These are phyloP conservation scores for Drosophila navojoa DNA, from an alignment of 1,140 invertebrate genomes.

Conservation along the genomic window DNA sequence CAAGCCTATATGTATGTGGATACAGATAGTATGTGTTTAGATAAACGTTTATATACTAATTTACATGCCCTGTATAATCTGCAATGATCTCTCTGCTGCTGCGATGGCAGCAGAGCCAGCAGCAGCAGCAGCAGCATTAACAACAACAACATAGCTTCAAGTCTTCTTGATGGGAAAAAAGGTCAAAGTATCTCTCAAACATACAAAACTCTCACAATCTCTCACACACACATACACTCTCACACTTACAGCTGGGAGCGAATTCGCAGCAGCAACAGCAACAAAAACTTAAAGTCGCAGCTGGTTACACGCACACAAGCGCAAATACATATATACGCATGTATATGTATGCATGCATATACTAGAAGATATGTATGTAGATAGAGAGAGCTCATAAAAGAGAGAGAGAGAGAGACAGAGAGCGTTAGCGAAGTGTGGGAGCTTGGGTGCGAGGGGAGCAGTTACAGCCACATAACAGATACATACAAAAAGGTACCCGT, in stretches of 20 bases:
- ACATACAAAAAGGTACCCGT: conserved; percentile 36
- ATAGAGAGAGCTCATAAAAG: conserved; percentile 25
- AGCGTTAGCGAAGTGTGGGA: background rate
- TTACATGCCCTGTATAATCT: conserved; percentile 49
- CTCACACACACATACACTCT: conserved; percentile 15
- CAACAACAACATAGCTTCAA: conserved; percentile 31
- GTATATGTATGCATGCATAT: conserved; percentile 8
- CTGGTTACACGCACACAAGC: conserved; percentile 60
- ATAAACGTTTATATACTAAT: conserved; percentile 23
- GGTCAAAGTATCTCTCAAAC: conserved; percentile 65
- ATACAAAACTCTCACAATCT: conserved; percentile 24
- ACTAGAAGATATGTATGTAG: background rate
- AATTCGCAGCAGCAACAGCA: conserved; percentile 47
- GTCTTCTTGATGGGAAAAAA: conserved; percentile 70
- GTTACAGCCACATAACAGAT: conserved; percentile 39
- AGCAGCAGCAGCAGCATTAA: conserved; percentile 12
- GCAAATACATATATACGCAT: conserved; percentile 16
- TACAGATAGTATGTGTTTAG: conserved; percentile 18
- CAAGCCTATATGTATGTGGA: conserved; percentile 6
- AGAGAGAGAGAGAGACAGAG: conserved; percentile 1
- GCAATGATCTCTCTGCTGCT: conserved; percentile 63
- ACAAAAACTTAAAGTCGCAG: conserved; percentile 64
- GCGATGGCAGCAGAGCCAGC: conserved; percentile 10
- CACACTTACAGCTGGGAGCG: conserved; percentile 32
- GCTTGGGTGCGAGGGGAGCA: conserved; percentile 9